Evolutionary conservation across 2,888 invertebrate genomes (phyloP).

Genomic region (Trichogramma evanescens): DNA sequence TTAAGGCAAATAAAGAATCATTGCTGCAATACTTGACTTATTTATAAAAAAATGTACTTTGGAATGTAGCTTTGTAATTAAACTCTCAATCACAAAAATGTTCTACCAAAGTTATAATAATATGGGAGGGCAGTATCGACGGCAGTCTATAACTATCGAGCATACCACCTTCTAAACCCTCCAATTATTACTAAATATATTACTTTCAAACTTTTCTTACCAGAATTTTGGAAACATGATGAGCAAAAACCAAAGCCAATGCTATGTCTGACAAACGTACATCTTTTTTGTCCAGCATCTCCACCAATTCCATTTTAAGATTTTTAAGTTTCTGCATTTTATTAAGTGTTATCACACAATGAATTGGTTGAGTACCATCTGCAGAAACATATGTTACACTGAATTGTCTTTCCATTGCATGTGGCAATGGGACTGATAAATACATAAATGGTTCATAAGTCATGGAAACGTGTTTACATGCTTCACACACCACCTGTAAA

Average conservation of each 20-base stretch:
- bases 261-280: constrained; percentile 45
- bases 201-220: constrained; percentile 40
- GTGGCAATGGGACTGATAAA: constrained; percentile 59
- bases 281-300: constrained; percentile 43
- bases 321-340: constrained; percentile 53
- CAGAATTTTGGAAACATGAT: constrained; percentile 55
- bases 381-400: constrained; percentile 53
- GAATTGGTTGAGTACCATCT: constrained; percentile 43
- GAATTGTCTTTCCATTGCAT: constrained; percentile 56
- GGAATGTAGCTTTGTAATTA: constrained; percentile 43
- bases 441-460: constrained; percentile 65
- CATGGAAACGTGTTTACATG: constrained; percentile 56
- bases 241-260: constrained; percentile 55
- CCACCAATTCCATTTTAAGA: constrained; percentile 50
- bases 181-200: constrained; percentile 22
- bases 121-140: constrained; percentile 44
- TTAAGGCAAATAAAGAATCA: too few relatives aligned
- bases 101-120: constrained; percentile 36
- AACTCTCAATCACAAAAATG: constrained; percentile 39
- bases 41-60: constrained; percentile 28
- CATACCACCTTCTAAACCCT: constrained; percentile 41
- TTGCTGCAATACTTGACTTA: background rate
- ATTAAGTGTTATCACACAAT: constrained; percentile 53
- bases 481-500: constrained; percentile 55
- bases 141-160: constrained; percentile 32